A percentile compares a stretch with the other conserved stretches of the same genome.
phyloP scores from a whole-genome alignment of 2,113 vertebrate species.

The Protobothrops mucrosquamatus region DNA sequence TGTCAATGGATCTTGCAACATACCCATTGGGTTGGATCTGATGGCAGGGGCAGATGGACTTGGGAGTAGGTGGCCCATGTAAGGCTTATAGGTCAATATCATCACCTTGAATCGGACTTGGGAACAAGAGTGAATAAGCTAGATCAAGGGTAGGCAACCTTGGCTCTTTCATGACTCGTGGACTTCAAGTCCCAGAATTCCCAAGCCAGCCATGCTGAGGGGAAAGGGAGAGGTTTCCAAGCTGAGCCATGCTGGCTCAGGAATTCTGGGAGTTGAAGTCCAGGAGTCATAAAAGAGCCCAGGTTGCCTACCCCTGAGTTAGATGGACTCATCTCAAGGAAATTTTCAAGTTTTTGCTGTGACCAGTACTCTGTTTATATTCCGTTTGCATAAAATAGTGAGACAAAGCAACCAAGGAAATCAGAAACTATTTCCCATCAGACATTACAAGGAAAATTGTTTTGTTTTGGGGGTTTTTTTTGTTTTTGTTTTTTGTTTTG shows the following conservation, averaged over 20 bases:
- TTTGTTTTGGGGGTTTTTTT: background rate
- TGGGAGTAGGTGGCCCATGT: background rate
- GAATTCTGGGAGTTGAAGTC: no score
- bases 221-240: no score
- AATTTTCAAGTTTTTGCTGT: conserved; percentile 24
- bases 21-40: background rate
- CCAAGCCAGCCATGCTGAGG: no score
- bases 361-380: conserved; percentile 7
- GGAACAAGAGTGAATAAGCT: background rate
- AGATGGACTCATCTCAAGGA: background rate
- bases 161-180: no score
- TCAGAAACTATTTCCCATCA: conserved; percentile 38
- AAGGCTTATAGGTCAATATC: background rate
- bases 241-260: no score
- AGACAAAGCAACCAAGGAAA: conserved; percentile 29
- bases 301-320: background rate
- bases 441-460: conserved; percentile 10
- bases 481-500: background rate
- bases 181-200: no score
- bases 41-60: background rate
- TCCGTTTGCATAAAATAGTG: conserved; percentile 29
- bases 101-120: background rate
- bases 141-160: no score
- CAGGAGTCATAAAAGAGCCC: no score
- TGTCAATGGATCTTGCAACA: no score